Conservation (phyloP, 2,113 vertebrate genomes). For the Amblyornis subalaris region DNA sequence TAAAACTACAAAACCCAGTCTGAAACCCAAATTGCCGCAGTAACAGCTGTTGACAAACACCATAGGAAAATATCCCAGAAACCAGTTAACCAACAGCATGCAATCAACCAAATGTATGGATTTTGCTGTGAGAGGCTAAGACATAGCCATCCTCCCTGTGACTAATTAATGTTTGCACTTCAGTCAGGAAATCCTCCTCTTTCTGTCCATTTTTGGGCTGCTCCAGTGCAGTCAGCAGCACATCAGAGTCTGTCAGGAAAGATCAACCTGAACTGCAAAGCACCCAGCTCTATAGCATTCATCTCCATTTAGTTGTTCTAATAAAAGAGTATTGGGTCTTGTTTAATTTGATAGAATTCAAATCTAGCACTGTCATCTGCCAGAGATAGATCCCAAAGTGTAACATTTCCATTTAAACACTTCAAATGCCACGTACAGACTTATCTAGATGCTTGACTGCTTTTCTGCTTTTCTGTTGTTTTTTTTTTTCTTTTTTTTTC, state of each 20-base stretch:
- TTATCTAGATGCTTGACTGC: neutral
- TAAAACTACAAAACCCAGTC: neutral
- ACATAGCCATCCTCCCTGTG: neutral
- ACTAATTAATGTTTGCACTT: neutral
- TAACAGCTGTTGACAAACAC: neutral
- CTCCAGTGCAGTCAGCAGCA: neutral
- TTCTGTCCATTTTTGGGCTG: neutral
- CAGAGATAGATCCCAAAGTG: neutral
- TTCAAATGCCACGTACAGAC: neutral
- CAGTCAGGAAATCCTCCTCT: neutral
- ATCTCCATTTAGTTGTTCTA: neutral
- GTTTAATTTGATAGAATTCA: slow-evolving; percentile 1
- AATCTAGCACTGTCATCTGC: neutral
- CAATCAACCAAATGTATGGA: neutral
- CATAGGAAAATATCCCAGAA: neutral
- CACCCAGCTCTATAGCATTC: neutral
- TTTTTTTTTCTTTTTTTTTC: neutral
- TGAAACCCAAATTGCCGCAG: neutral
- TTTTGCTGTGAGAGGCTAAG: neutral
- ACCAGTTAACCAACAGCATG: neutral
- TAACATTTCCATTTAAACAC: neutral
- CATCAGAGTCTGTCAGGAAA: neutral
- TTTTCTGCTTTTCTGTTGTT: too few species aligned
- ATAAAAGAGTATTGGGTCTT: neutral
- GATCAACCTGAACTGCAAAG: neutral